Evolutionary conservation across 2,797 vertebrate genomes (phyloP), one percentile per base, ranked within the genome.

Genomic region (Dryobates pubescens): DNA sequence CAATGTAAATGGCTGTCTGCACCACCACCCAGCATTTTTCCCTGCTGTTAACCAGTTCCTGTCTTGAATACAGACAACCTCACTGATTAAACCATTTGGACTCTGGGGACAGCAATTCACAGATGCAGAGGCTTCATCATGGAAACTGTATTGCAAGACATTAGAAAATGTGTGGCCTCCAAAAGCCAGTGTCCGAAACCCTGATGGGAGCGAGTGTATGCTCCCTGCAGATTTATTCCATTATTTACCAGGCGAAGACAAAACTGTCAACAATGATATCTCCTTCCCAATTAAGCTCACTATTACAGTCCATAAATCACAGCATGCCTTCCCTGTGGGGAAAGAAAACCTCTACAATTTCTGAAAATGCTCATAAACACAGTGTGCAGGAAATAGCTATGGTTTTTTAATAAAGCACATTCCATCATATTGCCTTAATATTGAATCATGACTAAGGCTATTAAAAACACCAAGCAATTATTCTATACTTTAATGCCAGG

Each of bases 211-310:
- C 26, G 38, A 89, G 54, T 43, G 91, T 94, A 82, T 74, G 77
- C 87, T 92, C 78, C 96, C 89, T 73, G 59, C 36, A 76, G 87
- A 87, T 84, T 95, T 94, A 88, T 89, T 80, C 82, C 69, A 89
- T 89, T 91, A 96, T 96, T 97, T 96, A 94, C 92, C 72, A 85
- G 84, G 90, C 17, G 27, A 95, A 91, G 64, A 96, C 82, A 93
- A 92, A 94, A 36, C 61, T 96, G 93, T 95, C 96, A 96, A 80
- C 86, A 92, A 38, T 93, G 86, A 96, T 94, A 89, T 93, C 90
- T 94, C 76, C 80, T 94, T 97, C 74, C 86, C 89, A 96, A 91
- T 97, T 96, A 97, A 88, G 71, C 59, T 81, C 88, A 65, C 84
- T 93, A 84, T 91, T 95, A 93, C 85, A 93, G 82, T 76, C 73